Conservation (phyloP, 2,888 invertebrate genomes). For the Lepidocyrtinus sp. region DNA sequence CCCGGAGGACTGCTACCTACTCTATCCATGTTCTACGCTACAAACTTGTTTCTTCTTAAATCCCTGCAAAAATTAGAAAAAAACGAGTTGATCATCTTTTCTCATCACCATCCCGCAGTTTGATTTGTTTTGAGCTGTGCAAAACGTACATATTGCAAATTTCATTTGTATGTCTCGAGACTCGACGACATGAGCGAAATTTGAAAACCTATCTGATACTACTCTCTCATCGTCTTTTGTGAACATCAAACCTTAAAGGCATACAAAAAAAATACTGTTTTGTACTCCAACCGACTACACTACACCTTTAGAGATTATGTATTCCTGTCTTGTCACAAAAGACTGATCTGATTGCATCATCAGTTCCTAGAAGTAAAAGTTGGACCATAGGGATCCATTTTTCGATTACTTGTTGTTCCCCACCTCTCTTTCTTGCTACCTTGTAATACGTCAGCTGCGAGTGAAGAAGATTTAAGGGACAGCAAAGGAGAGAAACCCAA, state of each 20-base stretch:
- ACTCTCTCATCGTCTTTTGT: constrained; percentile 5
- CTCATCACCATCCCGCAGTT: not conserved
- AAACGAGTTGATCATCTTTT: not conserved
- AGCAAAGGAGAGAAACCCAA: not conserved
- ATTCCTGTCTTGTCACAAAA: constrained; percentile 42
- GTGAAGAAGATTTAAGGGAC: not conserved
- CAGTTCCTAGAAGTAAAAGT: constrained; percentile 57
- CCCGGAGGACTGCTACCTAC: not conserved
- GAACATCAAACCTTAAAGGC: not conserved
- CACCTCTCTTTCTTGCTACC: constrained; percentile 16
- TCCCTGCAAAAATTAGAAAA: constrained; percentile 11
- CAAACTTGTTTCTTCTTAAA: not conserved
- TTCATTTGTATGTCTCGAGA: too few relatives aligned
- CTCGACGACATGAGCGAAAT: too few relatives aligned
- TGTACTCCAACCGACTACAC: constrained; percentile 14
- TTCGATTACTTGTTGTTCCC: constrained; percentile 57
- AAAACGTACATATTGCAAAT: too few relatives aligned
- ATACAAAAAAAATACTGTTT: not conserved
- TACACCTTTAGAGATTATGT: constrained; percentile 36
- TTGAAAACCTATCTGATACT: too few relatives aligned
- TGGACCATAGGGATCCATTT: constrained; percentile 57
- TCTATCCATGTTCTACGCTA: not conserved
- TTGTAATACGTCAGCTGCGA: constrained; percentile 6
- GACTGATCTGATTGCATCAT: constrained; percentile 58
- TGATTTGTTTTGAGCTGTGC: not conserved